Evolutionary conservation across 2,888 invertebrate species (phyloP).

Genomic region (Cryptosula pallasiana): DNA sequence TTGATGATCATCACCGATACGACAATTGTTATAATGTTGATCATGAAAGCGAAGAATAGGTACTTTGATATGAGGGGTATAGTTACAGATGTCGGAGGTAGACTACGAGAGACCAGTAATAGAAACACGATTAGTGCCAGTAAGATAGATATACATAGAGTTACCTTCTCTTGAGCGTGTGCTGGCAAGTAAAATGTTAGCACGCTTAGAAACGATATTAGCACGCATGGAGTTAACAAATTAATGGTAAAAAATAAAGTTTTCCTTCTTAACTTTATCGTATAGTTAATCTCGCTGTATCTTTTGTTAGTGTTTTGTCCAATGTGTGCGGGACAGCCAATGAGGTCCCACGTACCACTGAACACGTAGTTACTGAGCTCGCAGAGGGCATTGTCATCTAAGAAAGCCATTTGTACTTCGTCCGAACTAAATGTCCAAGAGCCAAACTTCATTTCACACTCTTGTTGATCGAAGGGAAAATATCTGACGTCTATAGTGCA

Average conservation of each 20-base stretch:
- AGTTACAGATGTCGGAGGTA: conserved; percentile 96
- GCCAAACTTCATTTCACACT: conserved; percentile 98
- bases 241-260: conserved; percentile 99
- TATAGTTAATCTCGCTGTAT: conserved; percentile 71
- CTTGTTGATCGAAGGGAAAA: conserved; percentile 99
- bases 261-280: conserved; percentile 90
- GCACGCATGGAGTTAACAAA: conserved; percentile 94
- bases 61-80: conserved; percentile 98
- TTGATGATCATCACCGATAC: conserved; percentile 99
- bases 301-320: conserved; percentile 33
- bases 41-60: conserved; percentile 96
- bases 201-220: conserved; percentile 97
- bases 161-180: conserved; percentile 90
- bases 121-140: conserved; percentile 99
- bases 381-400: conserved; percentile 41
- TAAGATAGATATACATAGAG: conserved; percentile 88
- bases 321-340: conserved; percentile 45
- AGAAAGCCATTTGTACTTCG: conserved; percentile 44
- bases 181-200: conserved; percentile 97
- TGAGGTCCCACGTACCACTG: conserved; percentile 54
- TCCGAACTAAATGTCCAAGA: conserved; percentile 52
- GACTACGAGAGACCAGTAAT: conserved; percentile 94
- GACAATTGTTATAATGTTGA: conserved; percentile 98
- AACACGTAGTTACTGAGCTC: conserved; percentile 52
- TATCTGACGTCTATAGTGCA: conserved; percentile 99